These are phyloP conservation scores for Orchesella flavescens DNA, from an alignment of 2,888 invertebrate species.

Conservation along the genomic window DNA sequence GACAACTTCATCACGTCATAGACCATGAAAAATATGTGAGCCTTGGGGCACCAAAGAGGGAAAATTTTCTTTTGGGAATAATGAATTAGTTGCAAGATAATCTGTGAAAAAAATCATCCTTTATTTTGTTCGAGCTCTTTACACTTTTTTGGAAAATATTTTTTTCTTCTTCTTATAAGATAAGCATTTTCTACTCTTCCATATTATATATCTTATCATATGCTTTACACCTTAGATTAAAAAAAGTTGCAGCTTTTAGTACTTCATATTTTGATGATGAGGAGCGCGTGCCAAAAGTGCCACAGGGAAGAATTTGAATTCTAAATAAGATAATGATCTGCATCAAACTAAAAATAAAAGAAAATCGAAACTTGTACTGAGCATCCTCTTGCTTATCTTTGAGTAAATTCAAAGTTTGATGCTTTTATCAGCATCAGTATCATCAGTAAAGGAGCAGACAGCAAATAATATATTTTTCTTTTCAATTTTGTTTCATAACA, in stretches of 20 bases:
- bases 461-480: too few species aligned
- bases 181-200: not conserved
- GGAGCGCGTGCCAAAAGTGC: slow-evolving; percentile 46
- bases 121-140: not conserved
- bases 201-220: not conserved
- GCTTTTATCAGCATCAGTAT: not conserved
- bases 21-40: slow-evolving; percentile 25
- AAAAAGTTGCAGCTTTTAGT: not conserved
- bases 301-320: slow-evolving; percentile 30
- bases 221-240: slow-evolving; percentile 1
- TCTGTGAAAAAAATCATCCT: not conserved
- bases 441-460: too few species aligned
- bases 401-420: not conserved
- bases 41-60: slow-evolving; percentile 6
- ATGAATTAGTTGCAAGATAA: not conserved
- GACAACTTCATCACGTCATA: slow-evolving; percentile 46
- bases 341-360: slow-evolving; percentile 3
- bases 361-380: not conserved
- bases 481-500: not conserved
- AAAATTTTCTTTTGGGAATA: slow-evolving; percentile 7
- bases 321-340: slow-evolving; percentile 1
- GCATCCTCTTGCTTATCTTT: too few species aligned
- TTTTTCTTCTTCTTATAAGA: too few species aligned
- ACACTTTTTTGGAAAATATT: not conserved
- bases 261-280: not conserved